phyloP scores from a whole-genome alignment of 2,113 vertebrate genomes.

The Calyptomena viridis region DNA sequence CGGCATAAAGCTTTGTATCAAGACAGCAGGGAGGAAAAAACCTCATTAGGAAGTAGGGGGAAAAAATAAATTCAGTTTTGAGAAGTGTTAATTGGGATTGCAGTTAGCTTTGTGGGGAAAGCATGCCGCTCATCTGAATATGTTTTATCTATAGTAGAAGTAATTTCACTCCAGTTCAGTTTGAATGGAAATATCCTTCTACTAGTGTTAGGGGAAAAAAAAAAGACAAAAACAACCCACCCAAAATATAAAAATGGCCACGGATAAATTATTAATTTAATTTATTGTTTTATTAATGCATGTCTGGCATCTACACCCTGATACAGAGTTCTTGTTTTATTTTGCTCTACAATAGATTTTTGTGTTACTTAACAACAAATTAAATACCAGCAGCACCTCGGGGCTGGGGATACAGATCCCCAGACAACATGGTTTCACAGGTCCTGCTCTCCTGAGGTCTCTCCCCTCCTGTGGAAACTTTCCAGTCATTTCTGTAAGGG shows the following conservation, averaged over 20 bases:
- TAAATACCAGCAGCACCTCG: background rate
- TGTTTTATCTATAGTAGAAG: constrained; percentile 39
- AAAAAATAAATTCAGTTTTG: constrained; percentile 80
- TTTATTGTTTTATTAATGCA: constrained; percentile 75
- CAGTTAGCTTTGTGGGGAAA: constrained; percentile 54
- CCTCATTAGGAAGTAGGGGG: constrained; percentile 81
- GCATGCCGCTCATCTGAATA: constrained; percentile 44
- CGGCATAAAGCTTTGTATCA: constrained; percentile 81
- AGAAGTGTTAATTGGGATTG: constrained; percentile 83
- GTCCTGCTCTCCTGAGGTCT: background rate
- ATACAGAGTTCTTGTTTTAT: constrained; percentile 25
- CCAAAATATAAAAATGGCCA: constrained; percentile 51
- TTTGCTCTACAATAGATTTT: constrained; percentile 20
- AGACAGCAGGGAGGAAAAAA: constrained; percentile 86
- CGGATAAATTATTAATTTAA: constrained; percentile 71
- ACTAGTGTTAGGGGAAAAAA: background rate
- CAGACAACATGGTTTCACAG: background rate
- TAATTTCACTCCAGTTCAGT: constrained; percentile 49
- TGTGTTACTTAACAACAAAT: constrained; percentile 32
- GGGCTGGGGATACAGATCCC: background rate
- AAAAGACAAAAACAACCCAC: background rate
- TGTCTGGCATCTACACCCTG: constrained; percentile 48
- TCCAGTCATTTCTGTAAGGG: background rate
- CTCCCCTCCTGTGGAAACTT: background rate
- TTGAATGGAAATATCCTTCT: constrained; percentile 43